Base-by-base conservation (phyloP, 2,888 invertebrate genomes). In the Cacoxenus indagator region DNA sequence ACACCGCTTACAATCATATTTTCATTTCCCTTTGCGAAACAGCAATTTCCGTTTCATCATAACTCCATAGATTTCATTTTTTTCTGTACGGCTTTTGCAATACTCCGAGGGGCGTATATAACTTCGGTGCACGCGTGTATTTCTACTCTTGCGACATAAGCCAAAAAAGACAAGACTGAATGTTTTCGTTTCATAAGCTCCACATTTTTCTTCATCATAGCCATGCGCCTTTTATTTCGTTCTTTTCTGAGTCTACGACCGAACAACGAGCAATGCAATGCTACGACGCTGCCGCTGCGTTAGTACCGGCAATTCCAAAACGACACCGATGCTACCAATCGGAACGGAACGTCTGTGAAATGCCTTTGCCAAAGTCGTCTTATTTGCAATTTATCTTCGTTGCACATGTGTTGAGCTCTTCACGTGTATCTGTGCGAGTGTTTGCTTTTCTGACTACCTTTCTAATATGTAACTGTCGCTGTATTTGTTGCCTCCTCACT, bases 151-250 rank as follows among this genome's bases (percentile, higher is more conserved):
- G 22, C 48, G 45, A n/a, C 24, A 45, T 45, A 62, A 62, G 61
- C 61, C 24, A 22, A 43, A 17, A 14, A 37, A 57, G 57, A 57
- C 61, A 62, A 59, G 31, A n/a, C 59, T 62, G 61, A 37, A 62
- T 62, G 61, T 62, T 62, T 62, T 62, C 61, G 31, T 62, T 62
- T 62, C 61, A 62, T 62, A 62, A 62, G 61, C 61, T 62, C 45
- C 6, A 45, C 61, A 62, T 62, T 62, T 62, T 62, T 62, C 61
- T 62, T 62, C 61, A 62, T 62, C 55, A 55, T 55, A n/a, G 24
- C n/a, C 17, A 57, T 26, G 5, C 8, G 8, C 8, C 14, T 37
- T 37, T 37, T 2, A 8, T 37, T 37, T 2, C 5, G 8, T 31
- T 31, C 9, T 37, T 37, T 37, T 37, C 37, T 48, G 1, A n/a